These are phyloP conservation scores for Reticulitermes speratus DNA, from an alignment of 1,140 invertebrate species.

Conservation along the genomic window DNA sequence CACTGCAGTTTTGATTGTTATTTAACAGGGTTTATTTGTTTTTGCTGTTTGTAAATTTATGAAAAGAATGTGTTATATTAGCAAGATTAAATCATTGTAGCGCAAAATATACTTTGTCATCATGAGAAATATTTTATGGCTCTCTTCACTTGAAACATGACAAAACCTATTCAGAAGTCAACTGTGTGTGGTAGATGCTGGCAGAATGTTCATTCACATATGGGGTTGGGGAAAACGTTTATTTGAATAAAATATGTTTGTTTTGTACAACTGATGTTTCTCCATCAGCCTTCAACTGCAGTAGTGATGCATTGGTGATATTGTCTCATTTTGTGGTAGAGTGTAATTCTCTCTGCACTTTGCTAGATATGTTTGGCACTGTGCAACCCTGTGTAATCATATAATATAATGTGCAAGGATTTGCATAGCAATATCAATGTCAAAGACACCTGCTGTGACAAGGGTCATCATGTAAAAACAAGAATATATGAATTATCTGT, in stretches of 20 bases:
- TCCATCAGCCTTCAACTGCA: conserved; percentile 9
- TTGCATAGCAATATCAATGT: not conserved
- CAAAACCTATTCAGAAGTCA: too few species aligned
- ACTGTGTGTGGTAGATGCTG: too few species aligned
- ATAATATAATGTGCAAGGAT: not conserved
- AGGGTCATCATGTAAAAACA: not conserved
- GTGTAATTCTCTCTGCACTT: not conserved
- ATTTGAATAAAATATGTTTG: not conserved
- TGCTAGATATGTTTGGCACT: not conserved
- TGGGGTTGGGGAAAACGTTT: not conserved
- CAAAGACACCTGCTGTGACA: not conserved
- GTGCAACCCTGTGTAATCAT: not conserved
- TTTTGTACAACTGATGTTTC: not conserved
- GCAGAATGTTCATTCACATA: not conserved
- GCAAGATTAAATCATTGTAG: not conserved
- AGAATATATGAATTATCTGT: not conserved
- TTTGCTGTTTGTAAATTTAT: conserved; percentile 5
- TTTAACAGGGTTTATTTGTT: not conserved
- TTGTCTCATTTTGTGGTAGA: not conserved
- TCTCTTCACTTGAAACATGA: not conserved
- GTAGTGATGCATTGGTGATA: not conserved
- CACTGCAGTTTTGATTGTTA: not conserved
- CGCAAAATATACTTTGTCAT: not conserved
- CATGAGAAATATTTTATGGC: not conserved
- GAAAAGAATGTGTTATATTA: not conserved